Evolutionary conservation across 1,140 invertebrate species (phyloP).

Genomic region (Hycleus cichorii): DNA sequence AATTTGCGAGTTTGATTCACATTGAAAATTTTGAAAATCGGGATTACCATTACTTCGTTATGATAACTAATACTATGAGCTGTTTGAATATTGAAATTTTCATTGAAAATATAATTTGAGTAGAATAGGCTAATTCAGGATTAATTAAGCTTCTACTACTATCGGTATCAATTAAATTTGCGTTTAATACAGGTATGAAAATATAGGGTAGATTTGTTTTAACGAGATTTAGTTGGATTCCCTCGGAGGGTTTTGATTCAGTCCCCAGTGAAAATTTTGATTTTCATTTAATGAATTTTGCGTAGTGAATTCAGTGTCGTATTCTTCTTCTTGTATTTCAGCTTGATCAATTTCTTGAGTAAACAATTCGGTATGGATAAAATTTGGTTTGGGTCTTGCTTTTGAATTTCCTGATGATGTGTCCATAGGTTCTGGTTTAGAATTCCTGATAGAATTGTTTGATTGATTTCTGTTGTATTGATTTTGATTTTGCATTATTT

Average conservation of each 20-base stretch:
- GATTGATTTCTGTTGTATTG: too few relatives aligned
- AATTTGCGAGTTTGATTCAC: constrained; percentile 7
- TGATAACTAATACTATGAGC: constrained; percentile 13
- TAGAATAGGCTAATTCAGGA: constrained; percentile 7
- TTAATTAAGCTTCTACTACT: constrained; percentile 15
- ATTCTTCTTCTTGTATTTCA: too few relatives aligned
- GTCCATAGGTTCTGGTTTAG: too few relatives aligned
- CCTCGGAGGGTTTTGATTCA: neutral
- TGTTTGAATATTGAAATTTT: constrained; percentile 15
- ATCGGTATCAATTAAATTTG: constrained; percentile 20
- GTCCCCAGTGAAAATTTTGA: neutral
- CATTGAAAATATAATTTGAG: constrained; percentile 1
- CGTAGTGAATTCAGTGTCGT: too few relatives aligned
- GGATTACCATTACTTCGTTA: constrained; percentile 9
- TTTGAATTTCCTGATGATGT: too few relatives aligned
- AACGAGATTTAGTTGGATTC: constrained; percentile 3
- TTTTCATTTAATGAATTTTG: too few relatives aligned
- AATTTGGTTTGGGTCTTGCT: too few relatives aligned
- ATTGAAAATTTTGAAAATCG: constrained; percentile 5
- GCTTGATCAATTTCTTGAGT: too few relatives aligned
- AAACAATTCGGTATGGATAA: too few relatives aligned
- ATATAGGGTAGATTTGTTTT: constrained; percentile 10
- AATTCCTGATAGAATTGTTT: too few relatives aligned
- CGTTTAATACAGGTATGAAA: constrained; percentile 10
- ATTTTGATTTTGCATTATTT: too few relatives aligned